phyloP scores from a whole-genome alignment of 37 sponge, comb jelly and placozoan species.

The Amphimedon queenslandica region DNA sequence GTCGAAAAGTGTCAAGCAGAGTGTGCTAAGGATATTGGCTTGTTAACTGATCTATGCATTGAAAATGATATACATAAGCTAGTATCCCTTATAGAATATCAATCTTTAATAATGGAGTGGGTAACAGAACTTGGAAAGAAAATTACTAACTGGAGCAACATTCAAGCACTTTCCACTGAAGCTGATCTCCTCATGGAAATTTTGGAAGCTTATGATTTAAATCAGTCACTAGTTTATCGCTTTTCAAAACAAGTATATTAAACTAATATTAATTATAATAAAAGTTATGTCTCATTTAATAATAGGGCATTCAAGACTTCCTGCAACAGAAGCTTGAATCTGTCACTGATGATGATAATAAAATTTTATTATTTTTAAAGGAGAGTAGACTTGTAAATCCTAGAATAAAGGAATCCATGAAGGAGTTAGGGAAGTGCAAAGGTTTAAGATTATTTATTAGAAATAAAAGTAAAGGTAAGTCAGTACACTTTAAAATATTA shows the following conservation, averaged over 20 bases:
- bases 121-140: too few relatives aligned
- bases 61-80: too few relatives aligned
- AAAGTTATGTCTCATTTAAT: too few relatives aligned
- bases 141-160: background rate
- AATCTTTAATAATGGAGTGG: too few relatives aligned
- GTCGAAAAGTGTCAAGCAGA: background rate
- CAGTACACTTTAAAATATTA: background rate
- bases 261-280: too few relatives aligned
- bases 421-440: background rate
- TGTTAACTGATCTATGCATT: too few relatives aligned
- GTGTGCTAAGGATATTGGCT: background rate
- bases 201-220: too few relatives aligned
- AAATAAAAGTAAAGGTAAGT: background rate
- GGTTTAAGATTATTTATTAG: background rate
- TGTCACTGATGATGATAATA: background rate
- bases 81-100: too few relatives aligned
- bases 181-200: too few relatives aligned
- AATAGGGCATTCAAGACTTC: too few relatives aligned
- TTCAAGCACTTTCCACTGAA: background rate
- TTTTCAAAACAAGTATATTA: too few relatives aligned
- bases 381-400: background rate
- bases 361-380: background rate
- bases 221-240: too few relatives aligned
- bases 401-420: background rate
- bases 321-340: background rate